phyloP scores from a whole-genome alignment of 2,113 vertebrate species.

The Macrotus californicus region DNA sequence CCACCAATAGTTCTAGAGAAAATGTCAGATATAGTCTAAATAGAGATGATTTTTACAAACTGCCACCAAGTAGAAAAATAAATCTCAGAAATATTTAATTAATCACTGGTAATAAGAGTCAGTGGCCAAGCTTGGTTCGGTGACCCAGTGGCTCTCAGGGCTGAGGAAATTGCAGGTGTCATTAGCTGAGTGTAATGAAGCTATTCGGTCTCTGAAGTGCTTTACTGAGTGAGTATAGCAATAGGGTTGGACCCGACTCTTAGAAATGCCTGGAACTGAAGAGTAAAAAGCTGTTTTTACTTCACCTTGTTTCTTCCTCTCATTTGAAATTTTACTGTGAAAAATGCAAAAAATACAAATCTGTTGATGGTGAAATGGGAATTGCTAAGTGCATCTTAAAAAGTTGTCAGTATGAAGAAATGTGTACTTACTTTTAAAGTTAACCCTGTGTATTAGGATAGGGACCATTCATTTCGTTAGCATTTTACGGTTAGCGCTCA shows the following conservation, averaged over 20 bases:
- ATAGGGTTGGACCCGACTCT: background rate
- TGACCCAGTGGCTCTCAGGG: background rate
- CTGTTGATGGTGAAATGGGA: background rate
- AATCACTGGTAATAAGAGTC: background rate
- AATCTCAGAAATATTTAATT: constrained; percentile 14
- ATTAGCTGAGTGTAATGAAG: background rate
- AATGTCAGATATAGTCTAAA: background rate
- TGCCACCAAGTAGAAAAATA: background rate
- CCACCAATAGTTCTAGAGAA: background rate
- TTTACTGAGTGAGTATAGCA: background rate
- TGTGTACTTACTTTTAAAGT: background rate
- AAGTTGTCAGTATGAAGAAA: background rate
- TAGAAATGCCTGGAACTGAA: background rate
- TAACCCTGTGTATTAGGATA: background rate
- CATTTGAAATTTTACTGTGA: constrained; percentile 19
- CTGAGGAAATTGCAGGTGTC: background rate
- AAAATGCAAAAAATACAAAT: background rate
- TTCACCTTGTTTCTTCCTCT: background rate
- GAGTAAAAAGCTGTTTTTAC: background rate
- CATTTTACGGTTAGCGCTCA: background rate
- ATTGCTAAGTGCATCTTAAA: background rate
- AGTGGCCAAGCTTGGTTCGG: background rate
- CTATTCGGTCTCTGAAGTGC: background rate
- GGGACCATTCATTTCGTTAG: background rate
- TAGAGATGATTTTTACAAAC: background rate